Conservation (phyloP, 2,888 invertebrate genomes). For the Cheiracanthium punctorium region DNA sequence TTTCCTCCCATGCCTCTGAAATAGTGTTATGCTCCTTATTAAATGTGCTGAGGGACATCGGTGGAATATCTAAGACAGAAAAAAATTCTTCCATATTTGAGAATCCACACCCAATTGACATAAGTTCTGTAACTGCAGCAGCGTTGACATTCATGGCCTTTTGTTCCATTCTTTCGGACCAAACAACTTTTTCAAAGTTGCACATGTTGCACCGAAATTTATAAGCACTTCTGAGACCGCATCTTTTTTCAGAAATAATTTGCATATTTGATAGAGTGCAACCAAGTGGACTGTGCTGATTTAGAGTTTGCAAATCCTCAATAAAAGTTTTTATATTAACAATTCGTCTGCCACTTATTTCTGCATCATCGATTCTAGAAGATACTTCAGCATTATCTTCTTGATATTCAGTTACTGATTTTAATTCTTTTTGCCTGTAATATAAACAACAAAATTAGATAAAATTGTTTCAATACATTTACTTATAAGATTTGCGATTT, state of each 20-base stretch:
- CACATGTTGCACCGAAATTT: slow-evolving; percentile 11
- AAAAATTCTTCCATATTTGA: slow-evolving; percentile 29
- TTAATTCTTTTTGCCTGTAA: no score
- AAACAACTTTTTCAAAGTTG: not conserved
- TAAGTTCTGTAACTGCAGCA: not conserved
- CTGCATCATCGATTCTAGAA: no score
- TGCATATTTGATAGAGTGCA: not conserved
- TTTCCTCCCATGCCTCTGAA: slow-evolving; percentile 8
- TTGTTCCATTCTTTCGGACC: no score
- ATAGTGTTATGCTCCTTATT: not conserved
- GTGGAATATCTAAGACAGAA: not conserved
- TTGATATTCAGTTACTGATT: no score
- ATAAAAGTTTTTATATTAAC: not conserved
- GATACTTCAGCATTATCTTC: no score
- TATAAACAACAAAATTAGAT: no score
- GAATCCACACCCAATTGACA: slow-evolving; percentile 16
- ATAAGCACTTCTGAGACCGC: not conserved
- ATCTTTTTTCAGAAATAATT: not conserved
- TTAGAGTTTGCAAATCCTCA: not conserved
- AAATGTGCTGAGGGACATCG: not conserved
- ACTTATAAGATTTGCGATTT: no score
- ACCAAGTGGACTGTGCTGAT: not conserved
- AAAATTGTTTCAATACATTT: no score
- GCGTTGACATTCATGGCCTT: not conserved
- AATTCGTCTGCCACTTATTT: not conserved